Evolutionary conservation across 2,888 invertebrate species (phyloP).

Genomic region (Parasteatoda lunata): DNA sequence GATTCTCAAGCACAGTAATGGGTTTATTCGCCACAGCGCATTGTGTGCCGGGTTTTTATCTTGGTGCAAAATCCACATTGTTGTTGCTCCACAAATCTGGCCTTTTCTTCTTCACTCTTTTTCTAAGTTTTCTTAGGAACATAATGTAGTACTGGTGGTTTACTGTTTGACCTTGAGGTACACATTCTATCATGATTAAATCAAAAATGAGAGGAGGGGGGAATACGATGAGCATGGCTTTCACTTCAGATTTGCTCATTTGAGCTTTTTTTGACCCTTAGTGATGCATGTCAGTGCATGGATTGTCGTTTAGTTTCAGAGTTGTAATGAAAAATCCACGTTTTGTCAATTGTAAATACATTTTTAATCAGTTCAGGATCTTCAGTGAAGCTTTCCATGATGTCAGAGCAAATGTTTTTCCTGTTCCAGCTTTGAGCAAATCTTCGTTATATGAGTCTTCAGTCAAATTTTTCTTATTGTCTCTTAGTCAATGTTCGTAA

Average conservation of each 20-base stretch:
- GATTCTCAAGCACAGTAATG: not conserved
- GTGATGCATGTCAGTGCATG: constrained; percentile 26
- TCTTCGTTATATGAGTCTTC: not conserved
- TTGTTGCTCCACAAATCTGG: not conserved
- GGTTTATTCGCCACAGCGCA: not conserved
- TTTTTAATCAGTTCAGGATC: not conserved
- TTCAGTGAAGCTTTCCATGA: not conserved
- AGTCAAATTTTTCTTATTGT: not conserved
- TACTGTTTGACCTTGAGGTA: constrained; percentile 47
- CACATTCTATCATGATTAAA: not conserved
- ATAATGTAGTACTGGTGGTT: not conserved
- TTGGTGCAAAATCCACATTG: not conserved
- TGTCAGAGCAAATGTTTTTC: not conserved
- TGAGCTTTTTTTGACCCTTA: constrained; percentile 47
- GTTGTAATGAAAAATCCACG: not conserved
- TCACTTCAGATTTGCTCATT: constrained; percentile 26
- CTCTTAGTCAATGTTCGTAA: not conserved
- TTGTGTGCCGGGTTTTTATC: not conserved
- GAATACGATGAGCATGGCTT: constrained; percentile 50
- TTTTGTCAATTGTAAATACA: not conserved
- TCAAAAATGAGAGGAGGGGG: constrained; percentile 32
- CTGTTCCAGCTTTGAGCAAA: not conserved
- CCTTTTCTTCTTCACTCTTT: not conserved
- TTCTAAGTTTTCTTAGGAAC: not conserved
- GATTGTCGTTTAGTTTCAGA: constrained; percentile 24